Evolutionary conservation across 2,113 vertebrate genomes (phyloP).

Genomic region (Coreoperca whiteheadi): DNA sequence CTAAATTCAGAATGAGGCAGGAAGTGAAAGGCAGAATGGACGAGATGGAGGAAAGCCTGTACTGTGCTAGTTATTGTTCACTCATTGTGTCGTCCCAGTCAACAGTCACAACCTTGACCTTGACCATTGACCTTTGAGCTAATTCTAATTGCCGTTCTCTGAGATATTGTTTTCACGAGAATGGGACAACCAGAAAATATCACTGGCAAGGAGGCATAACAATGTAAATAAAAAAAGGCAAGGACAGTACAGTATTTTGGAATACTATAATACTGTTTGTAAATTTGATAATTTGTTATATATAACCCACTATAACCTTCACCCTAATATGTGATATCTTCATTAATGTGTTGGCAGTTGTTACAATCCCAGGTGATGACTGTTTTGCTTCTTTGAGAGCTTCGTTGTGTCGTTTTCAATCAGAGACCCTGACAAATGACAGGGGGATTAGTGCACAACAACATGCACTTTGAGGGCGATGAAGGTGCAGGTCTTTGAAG

Average conservation of each 20-base stretch:
- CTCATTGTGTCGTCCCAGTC: too few relatives aligned
- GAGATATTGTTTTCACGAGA: too few relatives aligned
- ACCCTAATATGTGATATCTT: neutral
- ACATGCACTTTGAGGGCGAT: neutral
- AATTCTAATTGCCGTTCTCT: too few relatives aligned
- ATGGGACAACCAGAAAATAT: too few relatives aligned
- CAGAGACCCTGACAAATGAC: neutral
- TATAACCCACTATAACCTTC: conserved; percentile 2
- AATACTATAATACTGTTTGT: conserved; percentile 16
- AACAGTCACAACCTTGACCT: too few relatives aligned
- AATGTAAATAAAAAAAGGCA: neutral
- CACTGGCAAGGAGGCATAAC: too few relatives aligned
- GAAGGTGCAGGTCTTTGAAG: neutral
- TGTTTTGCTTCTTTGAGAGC: neutral
- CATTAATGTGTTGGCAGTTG: neutral
- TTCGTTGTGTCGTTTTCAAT: neutral
- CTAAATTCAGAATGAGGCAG: too few relatives aligned
- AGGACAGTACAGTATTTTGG: neutral
- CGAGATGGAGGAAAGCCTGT: too few relatives aligned
- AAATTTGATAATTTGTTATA: neutral
- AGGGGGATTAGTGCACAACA: neutral
- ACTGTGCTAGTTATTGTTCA: too few relatives aligned
- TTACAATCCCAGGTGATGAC: neutral
- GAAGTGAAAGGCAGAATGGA: too few relatives aligned
- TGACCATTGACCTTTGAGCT: too few relatives aligned